A percentile compares a stretch with the other conserved stretches of the same genome.
Evolutionary conservation across 2,888 invertebrate genomes (phyloP).

Genomic region (Heterodera filipjevi): DNA sequence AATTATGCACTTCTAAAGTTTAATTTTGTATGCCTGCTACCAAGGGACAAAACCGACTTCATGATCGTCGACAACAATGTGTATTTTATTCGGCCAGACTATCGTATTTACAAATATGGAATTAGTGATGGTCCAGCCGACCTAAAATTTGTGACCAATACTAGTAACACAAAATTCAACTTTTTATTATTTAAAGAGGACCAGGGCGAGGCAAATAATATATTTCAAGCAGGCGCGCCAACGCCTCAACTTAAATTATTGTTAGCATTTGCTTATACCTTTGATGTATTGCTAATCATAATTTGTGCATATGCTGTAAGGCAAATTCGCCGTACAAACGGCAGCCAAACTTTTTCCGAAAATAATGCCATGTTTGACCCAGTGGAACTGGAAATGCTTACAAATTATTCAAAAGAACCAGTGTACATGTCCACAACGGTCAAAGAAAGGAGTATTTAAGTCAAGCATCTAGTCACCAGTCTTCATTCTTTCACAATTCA

Average conservation of each 20-base stretch:
- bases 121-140: not conserved
- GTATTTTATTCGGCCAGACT: not conserved
- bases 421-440: not conserved
- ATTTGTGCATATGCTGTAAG: not conserved
- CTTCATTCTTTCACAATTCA: not conserved
- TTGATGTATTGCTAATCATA: not conserved
- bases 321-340: not conserved
- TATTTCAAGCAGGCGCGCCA: not conserved
- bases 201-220: not conserved
- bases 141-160: not conserved
- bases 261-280: not conserved
- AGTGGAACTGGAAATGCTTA: not conserved
- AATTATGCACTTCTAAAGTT: not conserved
- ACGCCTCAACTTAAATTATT: not conserved
- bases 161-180: not conserved
- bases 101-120: not conserved
- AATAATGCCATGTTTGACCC: not conserved
- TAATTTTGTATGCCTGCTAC: not conserved
- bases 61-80: not conserved
- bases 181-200: slow-evolving; percentile 2
- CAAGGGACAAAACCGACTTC: not conserved
- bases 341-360: not conserved
- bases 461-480: not conserved
- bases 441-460: not conserved
- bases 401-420: not conserved